Base-by-base conservation (phyloP, 2,113 vertebrate genomes). In the Vulpes vulpes region DNA sequence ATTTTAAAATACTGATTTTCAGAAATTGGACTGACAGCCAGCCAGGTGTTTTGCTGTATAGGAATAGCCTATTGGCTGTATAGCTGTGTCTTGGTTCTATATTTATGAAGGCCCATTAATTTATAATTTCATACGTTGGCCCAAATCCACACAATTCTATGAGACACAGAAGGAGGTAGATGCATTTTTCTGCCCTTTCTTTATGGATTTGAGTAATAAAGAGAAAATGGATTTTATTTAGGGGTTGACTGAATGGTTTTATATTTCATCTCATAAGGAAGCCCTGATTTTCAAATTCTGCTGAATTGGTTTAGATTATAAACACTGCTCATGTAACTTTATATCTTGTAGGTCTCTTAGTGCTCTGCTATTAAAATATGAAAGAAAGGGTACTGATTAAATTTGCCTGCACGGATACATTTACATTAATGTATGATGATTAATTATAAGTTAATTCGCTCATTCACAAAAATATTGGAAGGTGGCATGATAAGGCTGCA, bases 381-480 rank as follows among this genome's bases (percentile, higher is more conserved):
- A 97, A 99, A 98, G 97, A 98, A 98, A 98, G 97, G 98, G 55
- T 19, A 55, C 96, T 98, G 96, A 98, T 99, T 98, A 98, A 98
- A 98, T 97, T 97, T 92, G 86, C 64, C 92, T 98, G 64, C 96
- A 89, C 91, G 82, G 97, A 96, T 98, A 98, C 97, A 98, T 98
- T 98, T 98, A 98, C 88, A 98, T 98, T 98, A 97, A 98, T 95
- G 73, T 86, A 94, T 95, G 90, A 95, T 96, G 95, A 98, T 98
- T 98, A 98, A 98, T 98, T 98, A 95, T 96, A 98, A 98, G 53
- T 97, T 98, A 98, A 97, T 98, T 91, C 5, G 5, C 20, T 35
- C 38, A 1, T 97, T 98, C 83, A 97, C 65, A 87, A 98, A 98
- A 98, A 64, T 79, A 86, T 98, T 98, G 98, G 97, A 97, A 96